These are phyloP conservation scores for Melinaea menophilus DNA, from an alignment of 2,888 invertebrate species.

Conservation along the genomic window DNA sequence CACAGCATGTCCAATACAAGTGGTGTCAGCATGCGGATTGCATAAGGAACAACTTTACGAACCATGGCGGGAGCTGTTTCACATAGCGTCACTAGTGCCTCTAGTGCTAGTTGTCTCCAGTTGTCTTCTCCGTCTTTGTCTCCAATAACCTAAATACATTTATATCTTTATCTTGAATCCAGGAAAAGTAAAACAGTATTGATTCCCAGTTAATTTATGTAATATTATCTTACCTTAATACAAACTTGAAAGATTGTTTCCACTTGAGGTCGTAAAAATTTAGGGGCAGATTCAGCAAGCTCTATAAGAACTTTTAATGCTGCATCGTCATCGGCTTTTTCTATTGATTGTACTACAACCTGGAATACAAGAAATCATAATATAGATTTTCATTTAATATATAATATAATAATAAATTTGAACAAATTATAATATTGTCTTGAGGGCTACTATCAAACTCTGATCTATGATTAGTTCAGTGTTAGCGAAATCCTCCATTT, in stretches of 20 bases:
- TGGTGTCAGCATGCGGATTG: constrained; percentile 88
- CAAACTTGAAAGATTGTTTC: constrained; percentile 92
- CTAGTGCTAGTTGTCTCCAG: constrained; percentile 94
- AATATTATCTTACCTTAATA: constrained; percentile 80
- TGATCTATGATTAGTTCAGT: constrained; percentile 57
- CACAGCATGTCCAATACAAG: constrained; percentile 96
- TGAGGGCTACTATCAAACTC: constrained; percentile 75
- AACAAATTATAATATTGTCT: constrained; percentile 41
- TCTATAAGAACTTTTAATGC: constrained; percentile 96
- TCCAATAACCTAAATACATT: constrained; percentile 77
- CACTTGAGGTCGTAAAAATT: constrained; percentile 92
- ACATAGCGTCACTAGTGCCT: constrained; percentile 90
- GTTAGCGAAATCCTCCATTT: constrained; percentile 73
- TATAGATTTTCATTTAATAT: constrained; percentile 5
- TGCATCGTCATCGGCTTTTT: constrained; percentile 91
- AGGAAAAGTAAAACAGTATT: too few relatives aligned
- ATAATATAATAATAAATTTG: constrained; percentile 7
- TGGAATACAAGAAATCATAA: constrained; percentile 40
- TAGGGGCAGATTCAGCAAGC: constrained; percentile 94
- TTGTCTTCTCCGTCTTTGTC: constrained; percentile 85
- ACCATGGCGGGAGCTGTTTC: constrained; percentile 98
- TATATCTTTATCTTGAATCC: too few relatives aligned
- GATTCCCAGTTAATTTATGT: background rate
- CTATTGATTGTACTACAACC: constrained; percentile 88
- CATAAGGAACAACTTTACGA: constrained; percentile 92